Conservation (phyloP, 2,888 invertebrate species). For the Agonopterix subpropinquella region DNA sequence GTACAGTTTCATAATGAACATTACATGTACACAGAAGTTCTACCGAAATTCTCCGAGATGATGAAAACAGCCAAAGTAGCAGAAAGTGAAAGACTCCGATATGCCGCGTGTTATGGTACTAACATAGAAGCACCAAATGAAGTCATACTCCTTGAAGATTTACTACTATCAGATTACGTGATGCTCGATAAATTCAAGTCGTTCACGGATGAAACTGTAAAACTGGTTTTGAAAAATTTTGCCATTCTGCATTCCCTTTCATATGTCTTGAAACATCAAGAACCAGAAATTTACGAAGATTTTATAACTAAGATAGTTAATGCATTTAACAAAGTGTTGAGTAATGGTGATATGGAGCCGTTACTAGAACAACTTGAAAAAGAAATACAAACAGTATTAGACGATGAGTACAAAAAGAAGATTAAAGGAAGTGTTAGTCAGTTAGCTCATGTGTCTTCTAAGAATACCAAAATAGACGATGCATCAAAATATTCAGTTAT, state of each 20-base stretch:
- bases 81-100: conserved; percentile 19
- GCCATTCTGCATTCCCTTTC: conserved; percentile 30
- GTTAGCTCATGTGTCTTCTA: too few relatives aligned
- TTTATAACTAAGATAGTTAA: not conserved
- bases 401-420: too few relatives aligned
- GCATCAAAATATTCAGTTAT: too few relatives aligned
- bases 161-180: conserved; percentile 16
- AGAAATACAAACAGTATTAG: too few relatives aligned
- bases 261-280: conserved; percentile 26
- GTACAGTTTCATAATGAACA: conserved; percentile 27
- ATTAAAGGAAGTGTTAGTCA: too few relatives aligned
- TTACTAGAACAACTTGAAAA: too few relatives aligned
- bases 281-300: conserved; percentile 12
- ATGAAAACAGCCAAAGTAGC: conserved; percentile 20
- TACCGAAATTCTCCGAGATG: conserved; percentile 26
- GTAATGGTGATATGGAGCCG: too few relatives aligned
- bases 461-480: too few relatives aligned
- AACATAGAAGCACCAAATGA: conserved; percentile 23
- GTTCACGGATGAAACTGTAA: conserved; percentile 11
- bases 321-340: not conserved
- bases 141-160: conserved; percentile 36
- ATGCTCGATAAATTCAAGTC: conserved; percentile 25
- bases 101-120: conserved; percentile 28
- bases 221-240: conserved; percentile 25
- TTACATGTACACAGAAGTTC: conserved; percentile 24